phyloP scores from a whole-genome alignment of 2,888 invertebrate species.

The Girardia tigrina region DNA sequence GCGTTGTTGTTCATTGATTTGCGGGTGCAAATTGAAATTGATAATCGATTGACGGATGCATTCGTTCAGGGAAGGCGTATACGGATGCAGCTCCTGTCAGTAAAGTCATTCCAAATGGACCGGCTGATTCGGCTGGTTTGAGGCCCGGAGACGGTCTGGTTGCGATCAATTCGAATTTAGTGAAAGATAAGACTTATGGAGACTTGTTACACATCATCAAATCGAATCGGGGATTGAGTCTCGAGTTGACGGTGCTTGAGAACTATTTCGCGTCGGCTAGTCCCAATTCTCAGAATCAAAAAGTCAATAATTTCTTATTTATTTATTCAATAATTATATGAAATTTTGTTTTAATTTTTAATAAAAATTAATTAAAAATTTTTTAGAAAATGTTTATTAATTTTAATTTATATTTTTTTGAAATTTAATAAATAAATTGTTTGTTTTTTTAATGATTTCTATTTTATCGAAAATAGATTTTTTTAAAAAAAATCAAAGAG shows the following conservation, averaged over 20 bases:
- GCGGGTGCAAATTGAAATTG: no score
- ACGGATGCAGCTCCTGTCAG: slow-evolving; percentile 25
- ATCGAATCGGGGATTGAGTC: background rate
- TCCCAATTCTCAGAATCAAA: background rate
- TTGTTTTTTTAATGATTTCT: no score
- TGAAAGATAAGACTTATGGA: background rate
- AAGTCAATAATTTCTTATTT: no score
- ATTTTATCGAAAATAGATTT: no score
- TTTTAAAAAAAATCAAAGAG: no score
- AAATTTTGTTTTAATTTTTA: no score
- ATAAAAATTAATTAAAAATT: no score
- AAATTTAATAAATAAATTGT: no score
- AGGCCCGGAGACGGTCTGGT: slow-evolving; percentile 29
- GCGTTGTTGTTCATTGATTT: background rate
- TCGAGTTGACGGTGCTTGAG: background rate
- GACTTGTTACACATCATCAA: background rate
- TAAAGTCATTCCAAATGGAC: slow-evolving; percentile 31
- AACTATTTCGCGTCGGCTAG: background rate
- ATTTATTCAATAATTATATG: no score
- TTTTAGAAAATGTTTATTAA: no score
- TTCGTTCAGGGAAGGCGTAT: slow-evolving; percentile 16
- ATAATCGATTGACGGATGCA: no score
- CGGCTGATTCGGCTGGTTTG: slow-evolving; percentile 29
- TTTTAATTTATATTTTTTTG: no score
- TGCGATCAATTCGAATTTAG: slow-evolving; percentile 26